A percentile compares a stretch with the other conserved stretches of the same genome.
Conservation (phyloP, 2,797 vertebrate species). For the Characodon lateralis region DNA sequence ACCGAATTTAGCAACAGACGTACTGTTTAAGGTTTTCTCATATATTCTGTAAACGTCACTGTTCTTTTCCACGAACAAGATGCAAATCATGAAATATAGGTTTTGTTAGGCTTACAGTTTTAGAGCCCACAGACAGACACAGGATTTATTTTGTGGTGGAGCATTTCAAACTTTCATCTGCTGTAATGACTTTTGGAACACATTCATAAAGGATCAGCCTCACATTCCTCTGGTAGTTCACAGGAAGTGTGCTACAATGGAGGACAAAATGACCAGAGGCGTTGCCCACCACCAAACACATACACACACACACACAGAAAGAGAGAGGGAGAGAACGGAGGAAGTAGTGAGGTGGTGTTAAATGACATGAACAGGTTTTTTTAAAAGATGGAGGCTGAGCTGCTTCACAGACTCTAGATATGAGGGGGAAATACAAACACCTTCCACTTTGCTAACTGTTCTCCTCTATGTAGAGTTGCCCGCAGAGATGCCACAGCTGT, state of each 20-base stretch:
- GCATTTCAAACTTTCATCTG: slow-evolving; percentile 61
- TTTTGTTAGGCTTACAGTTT: background rate
- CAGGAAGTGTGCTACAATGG: slow-evolving; percentile 78
- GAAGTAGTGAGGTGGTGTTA: slow-evolving; percentile 75
- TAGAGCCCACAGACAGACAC: slow-evolving; percentile 30
- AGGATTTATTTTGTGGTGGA: slow-evolving; percentile 27
- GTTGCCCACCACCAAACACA: slow-evolving; percentile 55
- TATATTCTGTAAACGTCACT: background rate
- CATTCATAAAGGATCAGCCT: slow-evolving; percentile 61
- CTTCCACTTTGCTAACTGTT: slow-evolving; percentile 61
- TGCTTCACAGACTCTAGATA: slow-evolving; percentile 48
- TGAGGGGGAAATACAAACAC: slow-evolving; percentile 61
- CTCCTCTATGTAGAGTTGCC: slow-evolving; percentile 47
- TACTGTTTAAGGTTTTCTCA: background rate
- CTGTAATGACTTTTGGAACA: slow-evolving; percentile 63
- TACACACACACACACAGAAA: slow-evolving; percentile 20
- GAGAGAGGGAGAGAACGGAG: slow-evolving; percentile 52
- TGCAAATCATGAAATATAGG: background rate
- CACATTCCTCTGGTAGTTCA: slow-evolving; percentile 75
- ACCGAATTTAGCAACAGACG: background rate
- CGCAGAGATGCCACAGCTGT: slow-evolving; percentile 58
- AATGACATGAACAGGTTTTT: slow-evolving; percentile 69
- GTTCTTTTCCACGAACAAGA: background rate
- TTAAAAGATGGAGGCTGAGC: slow-evolving; percentile 62
- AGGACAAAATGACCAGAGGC: slow-evolving; percentile 75